These are phyloP conservation scores for Holacanthella duospinosa DNA, from an alignment of 2,888 invertebrate species.

Conservation along the genomic window DNA sequence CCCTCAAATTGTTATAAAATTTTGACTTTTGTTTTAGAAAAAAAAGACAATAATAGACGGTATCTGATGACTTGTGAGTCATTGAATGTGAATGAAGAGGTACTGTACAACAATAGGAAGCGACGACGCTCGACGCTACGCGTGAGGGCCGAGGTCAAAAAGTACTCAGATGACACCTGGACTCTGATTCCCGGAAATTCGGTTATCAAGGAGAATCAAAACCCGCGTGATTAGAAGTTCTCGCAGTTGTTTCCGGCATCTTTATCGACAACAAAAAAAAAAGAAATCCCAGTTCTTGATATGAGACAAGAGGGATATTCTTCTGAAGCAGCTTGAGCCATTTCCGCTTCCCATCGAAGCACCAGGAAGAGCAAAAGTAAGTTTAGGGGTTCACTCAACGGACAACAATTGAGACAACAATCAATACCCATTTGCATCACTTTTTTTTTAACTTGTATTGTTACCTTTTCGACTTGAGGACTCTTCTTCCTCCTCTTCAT, in stretches of 20 bases:
- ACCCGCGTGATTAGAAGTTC: neutral
- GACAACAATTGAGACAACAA: neutral
- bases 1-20: too few relatives aligned
- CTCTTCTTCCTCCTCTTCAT: neutral
- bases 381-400: too few relatives aligned
- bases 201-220: slow-evolving; percentile 31
- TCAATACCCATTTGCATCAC: neutral
- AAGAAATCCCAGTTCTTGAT: neutral
- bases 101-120: too few relatives aligned
- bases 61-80: too few relatives aligned
- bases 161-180: slow-evolving; percentile 38
- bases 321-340: neutral
- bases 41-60: too few relatives aligned
- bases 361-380: neutral
- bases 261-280: neutral
- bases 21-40: too few relatives aligned
- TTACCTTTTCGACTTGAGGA: neutral
- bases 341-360: neutral
- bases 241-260: neutral
- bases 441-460: neutral
- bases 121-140: too few relatives aligned
- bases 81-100: too few relatives aligned
- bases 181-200: slow-evolving; percentile 31
- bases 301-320: neutral
- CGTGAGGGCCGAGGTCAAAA: slow-evolving; percentile 34